Percentiles rank a stretch among this genome's conserved stretches.
phyloP scores from a whole-genome alignment of 2,797 vertebrate genomes.

The Huso huso region DNA sequence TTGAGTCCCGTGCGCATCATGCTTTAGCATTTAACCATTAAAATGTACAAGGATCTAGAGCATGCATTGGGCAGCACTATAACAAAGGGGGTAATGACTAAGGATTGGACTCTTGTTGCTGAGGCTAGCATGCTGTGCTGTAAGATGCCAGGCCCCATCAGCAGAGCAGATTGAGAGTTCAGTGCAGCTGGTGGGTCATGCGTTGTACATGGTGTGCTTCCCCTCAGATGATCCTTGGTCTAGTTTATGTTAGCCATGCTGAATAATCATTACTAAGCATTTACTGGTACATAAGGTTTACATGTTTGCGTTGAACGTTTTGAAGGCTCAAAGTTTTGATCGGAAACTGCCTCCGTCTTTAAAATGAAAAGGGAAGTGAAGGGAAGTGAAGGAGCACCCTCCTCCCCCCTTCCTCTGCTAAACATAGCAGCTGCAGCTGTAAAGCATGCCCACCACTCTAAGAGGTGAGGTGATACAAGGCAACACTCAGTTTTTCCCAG shows the following conservation, averaged over 20 bases:
- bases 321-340: neutral
- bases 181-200: neutral
- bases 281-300: neutral
- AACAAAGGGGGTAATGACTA: neutral
- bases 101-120: neutral
- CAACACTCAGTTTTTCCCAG: conserved; percentile 5
- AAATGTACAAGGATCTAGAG: too few relatives aligned
- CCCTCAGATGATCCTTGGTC: neutral
- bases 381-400: neutral
- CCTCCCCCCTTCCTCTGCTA: neutral
- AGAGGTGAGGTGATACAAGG: neutral
- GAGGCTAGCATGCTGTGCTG: neutral
- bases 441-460: neutral
- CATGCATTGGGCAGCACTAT: too few relatives aligned
- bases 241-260: too few relatives aligned
- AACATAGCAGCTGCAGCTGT: neutral
- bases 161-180: neutral
- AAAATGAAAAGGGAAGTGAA: conserved; percentile 1
- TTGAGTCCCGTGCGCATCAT: too few relatives aligned
- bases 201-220: neutral
- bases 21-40: too few relatives aligned
- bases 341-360: neutral
- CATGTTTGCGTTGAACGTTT: neutral
- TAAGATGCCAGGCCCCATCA: neutral
- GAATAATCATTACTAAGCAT: conserved; percentile 1